Evolutionary conservation across 1,140 invertebrate species (phyloP), one percentile per base, ranked within the genome.

Genomic region (Drosophila aff.): DNA sequence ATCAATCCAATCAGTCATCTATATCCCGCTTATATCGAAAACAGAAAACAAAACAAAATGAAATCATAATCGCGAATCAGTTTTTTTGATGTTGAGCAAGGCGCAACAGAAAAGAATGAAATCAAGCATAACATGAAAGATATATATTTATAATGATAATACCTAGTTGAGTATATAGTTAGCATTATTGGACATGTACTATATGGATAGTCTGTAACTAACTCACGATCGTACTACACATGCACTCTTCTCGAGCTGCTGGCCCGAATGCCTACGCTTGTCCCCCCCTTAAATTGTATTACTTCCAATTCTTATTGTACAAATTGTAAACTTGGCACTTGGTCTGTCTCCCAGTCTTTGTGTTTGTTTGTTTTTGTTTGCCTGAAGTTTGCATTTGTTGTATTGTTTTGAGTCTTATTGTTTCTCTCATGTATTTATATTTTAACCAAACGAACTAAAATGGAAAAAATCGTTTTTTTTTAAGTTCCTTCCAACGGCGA

Each of bases 171-270:
- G 68, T 64, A 73, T 53, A 90, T 89, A 89, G 85, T 82, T 90
- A 90, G 85, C 78, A 90, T 90, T 90, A 85, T 90, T 90, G 60
- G 65, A 90, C 64, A 79, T 81, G 81, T 86, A 40, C 53, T 40
- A 83, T 83, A 80, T 83, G 77, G 47, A 64, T 69, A 83, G 82
- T 68, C 55, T 73, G 65, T 57, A 76, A 49, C 63, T 63, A 76
- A 68, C 63, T 59, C 53, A 36, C 62, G 66, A 36, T 53, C 50
- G 31, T 36, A 36, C 50, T 44, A 58, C 36, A 74, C 78, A 47
- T 44, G 55, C 40, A 62, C 47, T 61, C 21, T 58, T 60, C 36
- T 38, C 62, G 57, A 63, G 46, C 59, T 62, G 73, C 61, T 74
- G 55, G 23, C 66, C 50, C 28, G 11, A 75, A 63, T 68, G 68